Conservation (phyloP, 1,140 invertebrate genomes). For the Diorhabda carinulata region DNA sequence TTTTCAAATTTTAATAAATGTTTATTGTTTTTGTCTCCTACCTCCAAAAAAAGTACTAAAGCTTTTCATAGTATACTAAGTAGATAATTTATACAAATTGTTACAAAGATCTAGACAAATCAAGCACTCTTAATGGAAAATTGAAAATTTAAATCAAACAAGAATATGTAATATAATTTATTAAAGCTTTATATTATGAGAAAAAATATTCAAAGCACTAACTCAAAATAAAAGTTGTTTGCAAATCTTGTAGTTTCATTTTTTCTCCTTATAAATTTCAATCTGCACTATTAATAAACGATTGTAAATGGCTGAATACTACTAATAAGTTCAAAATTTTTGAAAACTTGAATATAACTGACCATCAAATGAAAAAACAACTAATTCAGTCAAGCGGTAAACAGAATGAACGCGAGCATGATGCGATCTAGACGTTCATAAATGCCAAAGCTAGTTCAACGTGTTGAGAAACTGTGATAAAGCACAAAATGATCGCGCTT, state of each 20-base stretch:
- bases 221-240: constrained; percentile 43
- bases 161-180: constrained; percentile 34
- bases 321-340: too few relatives aligned
- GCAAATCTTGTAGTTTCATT: constrained; percentile 24
- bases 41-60: constrained; percentile 24
- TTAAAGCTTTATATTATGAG: constrained; percentile 38
- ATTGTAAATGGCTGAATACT: too few relatives aligned
- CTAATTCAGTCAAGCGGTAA: too few relatives aligned
- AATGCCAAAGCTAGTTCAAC: too few relatives aligned
- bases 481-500: too few relatives aligned
- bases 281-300: too few relatives aligned
- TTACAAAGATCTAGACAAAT: constrained; percentile 32
- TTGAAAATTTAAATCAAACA: constrained; percentile 15
- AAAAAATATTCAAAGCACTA: constrained; percentile 41
- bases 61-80: constrained; percentile 19
- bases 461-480: too few relatives aligned
- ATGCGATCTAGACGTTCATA: too few relatives aligned
- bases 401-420: too few relatives aligned
- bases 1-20: constrained; percentile 6
- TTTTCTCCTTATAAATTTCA: too few relatives aligned
- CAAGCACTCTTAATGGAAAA: constrained; percentile 25
- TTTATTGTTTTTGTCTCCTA: constrained; percentile 22
- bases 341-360: too few relatives aligned
- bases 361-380: too few relatives aligned
- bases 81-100: constrained; percentile 33